These are phyloP conservation scores for Tiliacea aurago DNA, from an alignment of 2,888 invertebrate genomes.

Conservation along the genomic window DNA sequence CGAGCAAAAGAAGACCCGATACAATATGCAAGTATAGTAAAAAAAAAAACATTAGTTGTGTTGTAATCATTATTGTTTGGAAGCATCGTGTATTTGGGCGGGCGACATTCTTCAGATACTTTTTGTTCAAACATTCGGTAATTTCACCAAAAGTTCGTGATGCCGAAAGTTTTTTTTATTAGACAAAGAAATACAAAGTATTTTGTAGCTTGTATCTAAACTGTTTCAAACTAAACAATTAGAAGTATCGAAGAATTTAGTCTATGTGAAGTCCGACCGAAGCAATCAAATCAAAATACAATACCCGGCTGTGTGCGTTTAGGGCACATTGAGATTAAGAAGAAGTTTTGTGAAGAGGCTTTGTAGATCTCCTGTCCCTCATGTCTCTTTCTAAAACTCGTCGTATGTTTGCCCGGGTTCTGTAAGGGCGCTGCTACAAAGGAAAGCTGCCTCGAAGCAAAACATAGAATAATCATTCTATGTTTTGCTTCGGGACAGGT, in stretches of 20 bases:
- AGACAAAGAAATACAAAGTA: slow-evolving; percentile 15
- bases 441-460: too few species aligned
- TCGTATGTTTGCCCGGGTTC: too few species aligned
- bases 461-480: too few species aligned
- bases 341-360: background rate
- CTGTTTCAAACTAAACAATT: background rate
- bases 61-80: slow-evolving; percentile 5
- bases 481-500: too few species aligned
- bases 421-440: background rate
- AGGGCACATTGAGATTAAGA: background rate
- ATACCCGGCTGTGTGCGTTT: background rate
- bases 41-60: background rate
- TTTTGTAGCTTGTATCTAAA: slow-evolving; percentile 5
- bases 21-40: background rate
- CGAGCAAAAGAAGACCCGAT: background rate
- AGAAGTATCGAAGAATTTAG: slow-evolving; percentile 20
- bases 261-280: background rate
- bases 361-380: background rate
- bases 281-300: slow-evolving; percentile 20
- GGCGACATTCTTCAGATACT: slow-evolving; percentile 12
- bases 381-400: too few species aligned
- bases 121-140: slow-evolving; percentile 27
- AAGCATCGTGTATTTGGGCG: slow-evolving; percentile 13
- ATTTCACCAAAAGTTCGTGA: slow-evolving; percentile 14
- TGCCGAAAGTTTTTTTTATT: slow-evolving; percentile 24